These are phyloP conservation scores for Melanaphis sacchari DNA, from an alignment of 1,140 invertebrate genomes.

Conservation along the genomic window DNA sequence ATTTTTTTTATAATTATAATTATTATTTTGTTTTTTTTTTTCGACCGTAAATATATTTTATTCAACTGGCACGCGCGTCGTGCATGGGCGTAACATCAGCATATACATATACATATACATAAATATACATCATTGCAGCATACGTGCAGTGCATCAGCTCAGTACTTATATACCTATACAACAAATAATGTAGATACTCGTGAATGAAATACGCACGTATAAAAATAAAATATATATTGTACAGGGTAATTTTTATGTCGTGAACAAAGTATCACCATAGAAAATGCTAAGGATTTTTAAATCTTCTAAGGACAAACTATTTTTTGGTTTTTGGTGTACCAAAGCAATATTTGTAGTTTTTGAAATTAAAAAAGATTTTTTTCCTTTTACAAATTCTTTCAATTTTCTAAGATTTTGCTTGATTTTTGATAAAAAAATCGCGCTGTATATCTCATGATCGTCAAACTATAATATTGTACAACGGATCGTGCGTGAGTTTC, in stretches of 20 bases:
- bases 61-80: neutral
- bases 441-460: neutral
- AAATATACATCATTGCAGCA: no score
- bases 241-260: neutral
- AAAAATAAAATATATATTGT: neutral
- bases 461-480: neutral
- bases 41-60: neutral
- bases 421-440: neutral
- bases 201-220: neutral
- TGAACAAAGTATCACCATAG: neutral
- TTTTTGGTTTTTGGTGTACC: neutral
- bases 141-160: neutral
- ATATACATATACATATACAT: no score
- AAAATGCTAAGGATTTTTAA: neutral
- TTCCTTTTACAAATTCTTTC: neutral
- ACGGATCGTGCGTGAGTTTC: neutral
- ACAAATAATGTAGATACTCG: neutral
- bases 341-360: neutral
- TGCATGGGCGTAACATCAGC: neutral
- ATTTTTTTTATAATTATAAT: neutral
- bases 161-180: neutral
- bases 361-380: neutral
- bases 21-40: neutral
- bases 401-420: neutral
- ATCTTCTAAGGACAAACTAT: neutral